Evolutionary conservation across 2,888 invertebrate genomes (phyloP), one percentile per base, ranked within the genome.

Genomic region (Caenorhabditis sinica): DNA sequence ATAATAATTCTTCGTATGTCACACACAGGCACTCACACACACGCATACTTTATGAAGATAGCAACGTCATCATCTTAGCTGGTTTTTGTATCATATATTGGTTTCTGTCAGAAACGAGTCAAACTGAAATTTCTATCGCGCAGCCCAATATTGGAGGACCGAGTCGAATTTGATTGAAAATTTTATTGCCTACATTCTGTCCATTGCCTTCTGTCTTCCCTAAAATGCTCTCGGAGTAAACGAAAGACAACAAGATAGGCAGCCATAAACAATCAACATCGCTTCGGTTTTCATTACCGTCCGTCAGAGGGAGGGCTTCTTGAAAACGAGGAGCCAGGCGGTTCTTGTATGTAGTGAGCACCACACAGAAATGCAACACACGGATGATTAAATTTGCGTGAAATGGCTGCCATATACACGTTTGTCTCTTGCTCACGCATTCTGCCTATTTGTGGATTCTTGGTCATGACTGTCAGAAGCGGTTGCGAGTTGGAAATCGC

Each of bases 211-310:
- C 23, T 56, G 30, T 45, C 33, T 25, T 23, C 68, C 45, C 20
- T 65, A 36, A 56, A 63, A 63, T 63, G 79, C 43, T 69, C 23
- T 68, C 33, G 23, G 49, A 49, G 60, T 20, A 58, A 56, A 43
- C 60, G 33, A 49, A 66, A 60, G 72, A 45, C 40, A 43, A 63
- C 30, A 43, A 72, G 72, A 71, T 63, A 80, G 72, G 58, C 63
- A 80, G 66, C 72, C 80, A 80, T 72, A 80, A 80, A 80, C 80
- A 79, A 79, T 79, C 79, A 80, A 80, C 80, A 80, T 72, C 45
- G 65, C 23, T 20, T 33, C 80, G 72, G 80, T 80, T 80, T 80
- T 80, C 80, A 80, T 80, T 80, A 80, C 80, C 80, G 80, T 80
- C 80, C 80, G 53, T 28, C 33, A 65, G 17, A n/a, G 6, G 17